A percentile compares a stretch with the other conserved stretches of the same genome.
Evolutionary conservation across 2,797 vertebrate genomes (phyloP).

Genomic region (Tapera naevia): DNA sequence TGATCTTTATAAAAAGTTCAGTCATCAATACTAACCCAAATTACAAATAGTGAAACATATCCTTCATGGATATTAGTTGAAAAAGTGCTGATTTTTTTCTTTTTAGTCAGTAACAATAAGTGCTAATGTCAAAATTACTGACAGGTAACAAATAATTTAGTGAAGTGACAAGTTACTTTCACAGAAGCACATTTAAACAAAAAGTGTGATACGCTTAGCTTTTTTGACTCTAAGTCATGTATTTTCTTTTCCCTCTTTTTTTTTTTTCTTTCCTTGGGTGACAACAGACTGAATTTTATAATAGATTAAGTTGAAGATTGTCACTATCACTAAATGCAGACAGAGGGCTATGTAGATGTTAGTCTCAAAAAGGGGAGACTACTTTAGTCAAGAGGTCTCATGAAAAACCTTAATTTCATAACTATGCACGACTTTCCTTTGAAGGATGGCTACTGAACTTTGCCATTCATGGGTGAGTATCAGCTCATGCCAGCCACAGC

Average conservation of each 20-base stretch:
- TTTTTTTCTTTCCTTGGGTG: background rate
- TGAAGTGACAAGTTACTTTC: background rate
- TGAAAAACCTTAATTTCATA: background rate
- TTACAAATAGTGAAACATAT: background rate
- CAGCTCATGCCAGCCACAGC: background rate
- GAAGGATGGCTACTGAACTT: background rate
- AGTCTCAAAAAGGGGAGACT: background rate
- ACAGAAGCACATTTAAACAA: background rate
- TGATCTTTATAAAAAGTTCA: background rate
- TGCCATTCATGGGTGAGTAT: accelerated
- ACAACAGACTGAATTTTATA: background rate
- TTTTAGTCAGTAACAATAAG: background rate
- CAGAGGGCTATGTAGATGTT: background rate
- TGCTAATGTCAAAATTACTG: background rate
- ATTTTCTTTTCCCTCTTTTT: background rate
- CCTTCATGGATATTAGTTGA: background rate
- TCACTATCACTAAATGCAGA: background rate
- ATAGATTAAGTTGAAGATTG: background rate
- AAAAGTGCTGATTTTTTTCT: background rate
- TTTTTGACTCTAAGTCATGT: background rate
- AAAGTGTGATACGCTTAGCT: background rate
- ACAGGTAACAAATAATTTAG: background rate
- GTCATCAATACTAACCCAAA: background rate
- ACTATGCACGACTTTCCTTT: background rate
- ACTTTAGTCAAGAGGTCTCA: background rate